Conservation (phyloP, 2,113 vertebrate genomes). For the Pelmatolapia mariae region DNA sequence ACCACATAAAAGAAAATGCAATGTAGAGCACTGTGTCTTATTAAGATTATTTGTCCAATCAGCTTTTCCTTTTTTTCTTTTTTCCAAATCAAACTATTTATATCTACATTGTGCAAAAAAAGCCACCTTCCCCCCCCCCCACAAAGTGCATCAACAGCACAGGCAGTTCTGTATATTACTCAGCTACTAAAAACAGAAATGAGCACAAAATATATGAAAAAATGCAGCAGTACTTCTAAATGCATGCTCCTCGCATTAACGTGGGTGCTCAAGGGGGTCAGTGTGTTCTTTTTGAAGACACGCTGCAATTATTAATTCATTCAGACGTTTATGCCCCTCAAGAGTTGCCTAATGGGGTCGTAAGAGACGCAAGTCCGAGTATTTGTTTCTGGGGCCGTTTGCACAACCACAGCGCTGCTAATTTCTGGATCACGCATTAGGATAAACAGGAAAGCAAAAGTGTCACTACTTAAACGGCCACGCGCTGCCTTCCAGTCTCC, state of each 20-base stretch:
- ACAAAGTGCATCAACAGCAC: not conserved
- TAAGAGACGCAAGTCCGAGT: not conserved
- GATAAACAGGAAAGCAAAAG: not conserved
- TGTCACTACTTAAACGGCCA: not conserved
- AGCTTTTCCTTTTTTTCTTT: not conserved
- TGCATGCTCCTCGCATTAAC: not conserved
- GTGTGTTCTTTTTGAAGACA: slow-evolving; percentile 17
- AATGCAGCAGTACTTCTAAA: not conserved
- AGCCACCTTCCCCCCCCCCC: not conserved
- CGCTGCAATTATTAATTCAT: not conserved
- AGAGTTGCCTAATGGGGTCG: not conserved
- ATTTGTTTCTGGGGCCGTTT: not conserved
- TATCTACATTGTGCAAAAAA: not conserved
- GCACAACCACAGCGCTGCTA: not conserved
- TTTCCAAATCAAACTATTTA: slow-evolving; percentile 27
- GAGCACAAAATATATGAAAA: not conserved
- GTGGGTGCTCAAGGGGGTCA: not conserved
- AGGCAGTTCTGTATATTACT: not conserved
- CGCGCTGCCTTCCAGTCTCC: not conserved
- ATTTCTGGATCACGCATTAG: not conserved
- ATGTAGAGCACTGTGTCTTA: not conserved
- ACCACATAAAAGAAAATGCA: slow-evolving; percentile 7
- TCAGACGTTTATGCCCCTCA: not conserved
- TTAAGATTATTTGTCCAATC: slow-evolving; percentile 3
- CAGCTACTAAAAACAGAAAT: not conserved